These are phyloP conservation scores for Siderastrea siderea DNA, from an alignment of 92 coral and sea anemone species.

Conservation along the genomic window DNA sequence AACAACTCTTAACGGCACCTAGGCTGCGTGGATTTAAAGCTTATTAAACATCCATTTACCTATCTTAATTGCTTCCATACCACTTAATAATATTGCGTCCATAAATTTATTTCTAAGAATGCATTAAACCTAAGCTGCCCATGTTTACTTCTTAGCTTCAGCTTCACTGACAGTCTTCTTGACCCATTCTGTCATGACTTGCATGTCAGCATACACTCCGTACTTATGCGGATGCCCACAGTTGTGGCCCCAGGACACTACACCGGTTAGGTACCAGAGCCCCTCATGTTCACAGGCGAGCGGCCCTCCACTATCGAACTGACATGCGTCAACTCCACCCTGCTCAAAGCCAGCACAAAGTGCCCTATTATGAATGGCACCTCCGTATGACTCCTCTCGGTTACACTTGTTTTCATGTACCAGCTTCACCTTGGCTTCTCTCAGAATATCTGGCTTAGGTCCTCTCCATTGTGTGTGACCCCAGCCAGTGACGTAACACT, in stretches of 20 bases:
- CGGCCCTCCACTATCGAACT: slow-evolving; percentile 93
- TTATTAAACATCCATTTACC: too few relatives aligned
- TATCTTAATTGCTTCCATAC: too few relatives aligned
- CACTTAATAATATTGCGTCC: too few relatives aligned
- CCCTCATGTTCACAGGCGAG: slow-evolving; percentile 86
- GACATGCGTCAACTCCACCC: slow-evolving; percentile 95
- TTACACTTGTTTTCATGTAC: slow-evolving; percentile 84
- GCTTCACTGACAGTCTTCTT: slow-evolving; percentile 28
- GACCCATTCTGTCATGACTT: slow-evolving; percentile 81
- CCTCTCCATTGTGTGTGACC: slow-evolving; percentile 85
- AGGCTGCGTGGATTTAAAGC: too few relatives aligned
- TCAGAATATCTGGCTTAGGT: slow-evolving; percentile 75
- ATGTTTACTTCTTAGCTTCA: neutral
- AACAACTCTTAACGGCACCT: too few relatives aligned
- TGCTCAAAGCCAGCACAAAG: slow-evolving; percentile 92
- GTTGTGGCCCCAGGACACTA: slow-evolving; percentile 91
- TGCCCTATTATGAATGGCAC: slow-evolving; percentile 72
- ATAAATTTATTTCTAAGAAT: too few relatives aligned
- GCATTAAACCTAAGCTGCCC: too few relatives aligned
- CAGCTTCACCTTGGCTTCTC: slow-evolving; percentile 82
- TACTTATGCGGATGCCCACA: slow-evolving; percentile 86
- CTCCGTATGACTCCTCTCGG: slow-evolving; percentile 67
- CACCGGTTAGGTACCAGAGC: slow-evolving; percentile 92
- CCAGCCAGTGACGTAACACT: slow-evolving; percentile 94
- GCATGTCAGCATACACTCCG: slow-evolving; percentile 91